These are phyloP conservation scores for Neodontobutis hainanensis DNA, from an alignment of 2,113 vertebrate genomes.

Conservation along the genomic window DNA sequence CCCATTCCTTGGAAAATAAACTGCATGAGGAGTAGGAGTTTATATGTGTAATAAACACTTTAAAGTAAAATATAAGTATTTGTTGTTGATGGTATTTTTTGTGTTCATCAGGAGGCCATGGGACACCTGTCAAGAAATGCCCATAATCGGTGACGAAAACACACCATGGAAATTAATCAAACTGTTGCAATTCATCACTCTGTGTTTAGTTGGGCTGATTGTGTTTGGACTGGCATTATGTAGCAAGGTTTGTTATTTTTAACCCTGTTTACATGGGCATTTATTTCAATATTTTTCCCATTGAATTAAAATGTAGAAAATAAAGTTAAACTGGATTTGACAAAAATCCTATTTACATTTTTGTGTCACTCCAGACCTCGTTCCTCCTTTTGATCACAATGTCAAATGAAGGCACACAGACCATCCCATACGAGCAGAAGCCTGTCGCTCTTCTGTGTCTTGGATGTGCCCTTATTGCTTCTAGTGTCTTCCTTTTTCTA, in stretches of 20 bases:
- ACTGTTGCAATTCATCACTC: conserved; percentile 38
- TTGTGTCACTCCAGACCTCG: conserved; percentile 35
- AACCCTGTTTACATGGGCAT: too few species aligned
- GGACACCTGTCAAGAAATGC: conserved; percentile 60
- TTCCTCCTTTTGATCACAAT: conserved; percentile 70
- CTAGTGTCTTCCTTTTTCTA: conserved; percentile 58
- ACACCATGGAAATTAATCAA: conserved; percentile 63
- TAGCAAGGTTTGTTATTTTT: conserved; percentile 63
- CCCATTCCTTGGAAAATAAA: too few species aligned
- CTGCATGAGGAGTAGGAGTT: too few species aligned
- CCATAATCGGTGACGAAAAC: conserved; percentile 53
- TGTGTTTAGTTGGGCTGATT: conserved; percentile 22
- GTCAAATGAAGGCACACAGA: conserved; percentile 39
- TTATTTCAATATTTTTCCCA: background rate
- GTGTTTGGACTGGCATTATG: conserved; percentile 64
- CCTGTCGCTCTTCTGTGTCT: conserved; percentile 55
- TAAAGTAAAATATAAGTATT: background rate
- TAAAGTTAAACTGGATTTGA: too few species aligned
- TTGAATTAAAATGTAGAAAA: background rate
- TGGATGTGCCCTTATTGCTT: conserved; percentile 49
- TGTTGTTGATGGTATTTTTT: background rate
- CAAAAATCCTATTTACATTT: background rate
- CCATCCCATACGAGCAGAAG: conserved; percentile 39
- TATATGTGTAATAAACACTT: too few species aligned
- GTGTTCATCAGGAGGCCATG: conserved; percentile 45